A percentile compares a stretch with the other conserved stretches of the same genome.
Conservation (phyloP, 1,140 invertebrate species). For the Bombus superbus region DNA sequence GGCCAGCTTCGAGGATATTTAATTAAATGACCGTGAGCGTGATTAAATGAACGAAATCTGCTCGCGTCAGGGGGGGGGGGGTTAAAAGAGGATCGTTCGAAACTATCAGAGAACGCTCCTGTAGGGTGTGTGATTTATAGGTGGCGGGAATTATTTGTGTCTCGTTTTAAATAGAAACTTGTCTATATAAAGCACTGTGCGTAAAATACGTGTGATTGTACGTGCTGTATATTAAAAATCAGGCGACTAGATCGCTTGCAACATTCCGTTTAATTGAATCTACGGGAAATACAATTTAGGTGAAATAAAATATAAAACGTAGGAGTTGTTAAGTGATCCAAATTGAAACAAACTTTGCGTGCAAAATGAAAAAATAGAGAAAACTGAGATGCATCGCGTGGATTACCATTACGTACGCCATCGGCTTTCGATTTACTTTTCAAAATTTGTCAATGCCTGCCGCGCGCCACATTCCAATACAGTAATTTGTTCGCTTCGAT, state of each 20-base stretch:
- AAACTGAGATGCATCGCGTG: too few species aligned
- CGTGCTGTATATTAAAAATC: background rate
- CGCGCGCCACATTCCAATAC: too few species aligned
- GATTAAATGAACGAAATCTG: background rate
- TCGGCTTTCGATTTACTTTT: too few species aligned
- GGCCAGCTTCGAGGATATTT: background rate
- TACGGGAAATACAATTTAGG: background rate
- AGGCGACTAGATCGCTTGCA: background rate
- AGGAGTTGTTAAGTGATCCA: background rate
- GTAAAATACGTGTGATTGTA: background rate
- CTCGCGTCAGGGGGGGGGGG: background rate
- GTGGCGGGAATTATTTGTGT: background rate
- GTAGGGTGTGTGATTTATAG: background rate
- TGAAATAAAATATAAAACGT: background rate
- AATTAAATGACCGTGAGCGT: slow-evolving; percentile 16
- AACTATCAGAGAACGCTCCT: background rate
- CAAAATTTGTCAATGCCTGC: too few species aligned
- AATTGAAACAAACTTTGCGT: background rate
- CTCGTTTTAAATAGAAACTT: background rate
- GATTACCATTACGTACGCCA: too few species aligned
- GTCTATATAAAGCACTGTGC: too few species aligned
- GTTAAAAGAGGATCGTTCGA: background rate
- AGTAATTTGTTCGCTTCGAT: too few species aligned
- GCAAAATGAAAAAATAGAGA: too few species aligned
- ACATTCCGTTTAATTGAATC: background rate